Evolutionary conservation across 2,888 invertebrate genomes (phyloP).

Genomic region (Didymodactylos carnosus): DNA sequence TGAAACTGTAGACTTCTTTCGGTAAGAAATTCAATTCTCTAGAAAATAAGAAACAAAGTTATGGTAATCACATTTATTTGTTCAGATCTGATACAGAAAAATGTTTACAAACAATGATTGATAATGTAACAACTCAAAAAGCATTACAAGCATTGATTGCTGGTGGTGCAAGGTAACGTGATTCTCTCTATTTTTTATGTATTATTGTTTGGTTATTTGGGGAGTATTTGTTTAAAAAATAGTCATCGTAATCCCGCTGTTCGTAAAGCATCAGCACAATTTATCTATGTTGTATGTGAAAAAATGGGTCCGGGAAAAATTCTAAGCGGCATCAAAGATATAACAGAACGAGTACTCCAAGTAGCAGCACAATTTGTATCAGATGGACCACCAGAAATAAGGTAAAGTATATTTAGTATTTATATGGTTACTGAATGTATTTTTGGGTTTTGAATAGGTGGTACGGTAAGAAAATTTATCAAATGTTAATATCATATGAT

Average conservation of each 20-base stretch:
- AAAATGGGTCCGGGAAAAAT: slow-evolving; percentile 52
- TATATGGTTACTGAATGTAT: slow-evolving; percentile 16
- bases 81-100: slow-evolving; percentile 64
- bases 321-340: slow-evolving; percentile 53
- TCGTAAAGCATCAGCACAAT: slow-evolving; percentile 57
- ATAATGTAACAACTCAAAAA: slow-evolving; percentile 46
- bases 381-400: slow-evolving; percentile 66
- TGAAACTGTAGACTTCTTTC: slow-evolving; percentile 59
- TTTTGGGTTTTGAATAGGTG: slow-evolving; percentile 33
- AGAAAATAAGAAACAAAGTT: neutral
- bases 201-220: neutral
- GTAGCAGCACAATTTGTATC: slow-evolving; percentile 60
- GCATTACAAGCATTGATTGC: slow-evolving; percentile 30
- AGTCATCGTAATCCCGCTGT: slow-evolving; percentile 69
- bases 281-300: slow-evolving; percentile 50
- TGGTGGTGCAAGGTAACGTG: slow-evolving; percentile 33
- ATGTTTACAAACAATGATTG: slow-evolving; percentile 63
- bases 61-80: neutral
- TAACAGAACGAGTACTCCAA: slow-evolving; percentile 55
- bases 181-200: neutral
- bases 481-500: slow-evolving; percentile 49
- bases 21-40: neutral
- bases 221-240: slow-evolving; percentile 9
- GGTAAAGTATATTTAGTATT: slow-evolving; percentile 36
- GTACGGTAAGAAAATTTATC: slow-evolving; percentile 57